Percentiles rank a stretch among this genome's conserved stretches.
phyloP scores from a whole-genome alignment of 2,888 invertebrate genomes.

The Dermolepida albohirtum region DNA sequence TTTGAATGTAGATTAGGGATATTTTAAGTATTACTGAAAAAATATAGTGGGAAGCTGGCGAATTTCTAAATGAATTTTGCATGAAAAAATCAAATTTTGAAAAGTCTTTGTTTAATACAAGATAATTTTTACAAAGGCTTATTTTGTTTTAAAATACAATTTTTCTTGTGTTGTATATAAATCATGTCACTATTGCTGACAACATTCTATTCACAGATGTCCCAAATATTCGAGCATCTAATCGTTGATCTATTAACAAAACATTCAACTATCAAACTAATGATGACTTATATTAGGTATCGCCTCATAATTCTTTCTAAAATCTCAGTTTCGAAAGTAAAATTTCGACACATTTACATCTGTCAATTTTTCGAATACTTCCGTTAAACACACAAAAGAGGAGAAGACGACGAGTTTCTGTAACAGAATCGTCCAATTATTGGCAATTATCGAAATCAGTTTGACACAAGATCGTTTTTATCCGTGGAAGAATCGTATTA shows the following conservation, averaged over 20 bases:
- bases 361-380: conserved; percentile 3
- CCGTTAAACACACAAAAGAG: conserved; percentile 11
- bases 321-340: conserved; percentile 3
- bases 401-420: conserved; percentile 2
- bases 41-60: no score
- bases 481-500: conserved; percentile 9
- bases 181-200: no score
- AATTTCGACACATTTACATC: background rate
- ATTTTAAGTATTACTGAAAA: no score
- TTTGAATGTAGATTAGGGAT: no score
- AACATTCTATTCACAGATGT: conserved; percentile 2
- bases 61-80: no score
- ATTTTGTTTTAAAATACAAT: no score
- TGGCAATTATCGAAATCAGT: conserved; percentile 20
- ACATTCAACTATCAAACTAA: conserved; percentile 19
- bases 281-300: conserved; percentile 26
- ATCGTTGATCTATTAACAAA: conserved; percentile 24
- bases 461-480: conserved; percentile 21
- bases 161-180: no score
- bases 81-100: no score
- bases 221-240: conserved; percentile 3
- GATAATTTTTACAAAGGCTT: no score
- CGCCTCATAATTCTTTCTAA: conserved; percentile 27
- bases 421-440: conserved; percentile 16
- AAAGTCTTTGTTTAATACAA: no score